These are phyloP conservation scores for Tethea ocularis DNA, from an alignment of 2,888 invertebrate genomes.

Conservation along the genomic window DNA sequence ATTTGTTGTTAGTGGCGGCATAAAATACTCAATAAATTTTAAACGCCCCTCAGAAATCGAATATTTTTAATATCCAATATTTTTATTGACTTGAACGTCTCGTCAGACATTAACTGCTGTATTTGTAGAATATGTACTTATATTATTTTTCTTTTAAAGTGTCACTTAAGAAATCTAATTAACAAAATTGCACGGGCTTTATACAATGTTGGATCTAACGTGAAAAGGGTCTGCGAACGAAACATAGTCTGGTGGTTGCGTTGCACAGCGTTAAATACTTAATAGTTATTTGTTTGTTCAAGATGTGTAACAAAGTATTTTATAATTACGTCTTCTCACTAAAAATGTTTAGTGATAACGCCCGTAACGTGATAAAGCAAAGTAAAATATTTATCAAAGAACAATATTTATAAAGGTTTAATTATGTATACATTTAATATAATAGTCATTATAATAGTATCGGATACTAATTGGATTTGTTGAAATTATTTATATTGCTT, in stretches of 20 bases:
- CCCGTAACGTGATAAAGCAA: no score
- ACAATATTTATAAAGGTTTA: neutral
- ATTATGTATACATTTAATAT: neutral
- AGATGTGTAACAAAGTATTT: no score
- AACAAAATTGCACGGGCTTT: neutral
- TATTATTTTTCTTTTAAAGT: neutral
- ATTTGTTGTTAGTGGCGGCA: slow-evolving; percentile 28
- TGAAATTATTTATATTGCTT: neutral
- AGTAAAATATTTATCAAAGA: neutral
- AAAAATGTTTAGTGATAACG: no score
- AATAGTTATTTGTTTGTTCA: no score
- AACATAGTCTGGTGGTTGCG: neutral
- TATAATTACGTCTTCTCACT: no score
- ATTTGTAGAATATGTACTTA: neutral
- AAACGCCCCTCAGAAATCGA: neutral
- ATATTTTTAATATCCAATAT: slow-evolving; percentile 1
- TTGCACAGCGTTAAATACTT: no score
- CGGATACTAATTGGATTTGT: neutral
- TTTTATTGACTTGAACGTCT: neutral
- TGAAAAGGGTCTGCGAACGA: neutral
- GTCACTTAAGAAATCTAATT: neutral
- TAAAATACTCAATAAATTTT: neutral
- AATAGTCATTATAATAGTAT: neutral
- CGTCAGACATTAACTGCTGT: neutral
- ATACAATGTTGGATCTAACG: neutral